Percentiles rank a stretch among this genome's conserved stretches.
Evolutionary conservation across 2,797 vertebrate species (phyloP).

Genomic region (Chrysocyon brachyurus): DNA sequence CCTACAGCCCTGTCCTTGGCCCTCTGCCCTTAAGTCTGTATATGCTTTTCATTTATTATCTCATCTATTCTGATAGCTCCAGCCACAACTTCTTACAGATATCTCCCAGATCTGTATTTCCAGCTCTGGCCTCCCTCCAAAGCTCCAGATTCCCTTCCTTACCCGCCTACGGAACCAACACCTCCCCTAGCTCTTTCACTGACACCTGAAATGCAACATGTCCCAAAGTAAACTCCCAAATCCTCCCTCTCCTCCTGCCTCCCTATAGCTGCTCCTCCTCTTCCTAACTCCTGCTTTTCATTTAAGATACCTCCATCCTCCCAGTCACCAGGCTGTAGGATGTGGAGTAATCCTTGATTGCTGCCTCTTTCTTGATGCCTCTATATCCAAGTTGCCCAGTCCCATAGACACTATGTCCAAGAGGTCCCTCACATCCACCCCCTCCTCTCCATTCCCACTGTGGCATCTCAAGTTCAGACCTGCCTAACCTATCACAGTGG

Average conservation of each 20-base stretch:
- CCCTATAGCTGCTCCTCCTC: conserved; percentile 58
- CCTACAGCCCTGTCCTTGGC: conserved; percentile 58
- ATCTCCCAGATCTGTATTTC: conserved; percentile 70
- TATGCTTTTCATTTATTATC: conserved; percentile 71
- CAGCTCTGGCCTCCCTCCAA: conserved; percentile 71
- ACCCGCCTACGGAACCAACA: conserved; percentile 69
- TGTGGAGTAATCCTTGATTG: conserved; percentile 34
- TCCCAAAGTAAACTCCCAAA: conserved; percentile 55
- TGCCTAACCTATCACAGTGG: not conserved
- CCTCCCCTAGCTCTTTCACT: conserved; percentile 71
- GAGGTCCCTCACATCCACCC: not conserved
- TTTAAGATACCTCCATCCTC: not conserved
- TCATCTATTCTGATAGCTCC: conserved; percentile 67
- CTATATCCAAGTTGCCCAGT: not conserved
- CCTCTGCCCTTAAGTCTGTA: conserved; percentile 54
- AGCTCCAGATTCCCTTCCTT: conserved; percentile 57
- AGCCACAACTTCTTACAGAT: conserved; percentile 71
- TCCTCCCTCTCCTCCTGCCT: conserved; percentile 61
- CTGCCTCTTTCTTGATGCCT: not conserved
- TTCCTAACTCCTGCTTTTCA: conserved; percentile 38
- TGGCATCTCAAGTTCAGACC: not conserved
- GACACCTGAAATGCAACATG: conserved; percentile 76
- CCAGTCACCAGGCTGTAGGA: not conserved
- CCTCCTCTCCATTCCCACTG: not conserved
- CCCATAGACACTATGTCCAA: not conserved